Base-by-base conservation (phyloP, 2,888 invertebrate genomes). In the Dicyrtoma fusca region DNA sequence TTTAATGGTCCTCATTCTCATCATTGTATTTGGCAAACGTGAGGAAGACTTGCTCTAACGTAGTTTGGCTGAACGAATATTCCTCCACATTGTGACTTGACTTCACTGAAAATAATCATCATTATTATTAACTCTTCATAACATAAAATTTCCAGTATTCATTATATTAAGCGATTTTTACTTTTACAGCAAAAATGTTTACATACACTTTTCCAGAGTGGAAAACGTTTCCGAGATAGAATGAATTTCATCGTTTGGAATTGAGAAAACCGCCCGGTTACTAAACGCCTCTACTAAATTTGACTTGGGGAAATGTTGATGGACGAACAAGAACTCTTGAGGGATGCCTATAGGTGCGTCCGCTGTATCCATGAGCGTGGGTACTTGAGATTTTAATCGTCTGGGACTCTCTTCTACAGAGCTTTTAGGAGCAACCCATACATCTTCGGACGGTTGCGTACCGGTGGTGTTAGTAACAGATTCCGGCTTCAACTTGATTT, bases 51-150 rank as follows among this genome's bases (percentile, higher is more conserved):
- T 94, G 94, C 83, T 94, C 94, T 81, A 94, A 84, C 0, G 94
- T 92, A 49, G 93, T 93, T 84, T 94, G 94, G 83, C 93, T 93
- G 85, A 94, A 92, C 82, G 92, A 92, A 86, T 94, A 94, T 82
- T 94, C 94, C 82, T 92, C 91, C 81, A 94, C 90, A 82, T 89
- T 89, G 81, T 72, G 65, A 19, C 55, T 55, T 11, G 49, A 10
- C 81, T 88, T 89, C 76, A 86, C 53, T 53, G 53, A 53, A 11
- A 53, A 53, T n/a, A n/a, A n/a, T n/a, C n/a, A n/a, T n/a, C n/a
- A n/a, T n/a, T n/a, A n/a, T n/a, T n/a, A n/a, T n/a, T n/a, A n/a
- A n/a, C n/a, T n/a, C n/a, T n/a, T n/a, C n/a, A n/a, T n/a, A n/a
- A n/a, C n/a, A n/a, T n/a, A n/a, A n/a, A n/a, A n/a, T n/a, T n/a